Percentiles rank a stretch among this genome's conserved stretches.
Conservation (phyloP, 2,888 invertebrate genomes). For the Scaptomyza cyrtandrae region DNA sequence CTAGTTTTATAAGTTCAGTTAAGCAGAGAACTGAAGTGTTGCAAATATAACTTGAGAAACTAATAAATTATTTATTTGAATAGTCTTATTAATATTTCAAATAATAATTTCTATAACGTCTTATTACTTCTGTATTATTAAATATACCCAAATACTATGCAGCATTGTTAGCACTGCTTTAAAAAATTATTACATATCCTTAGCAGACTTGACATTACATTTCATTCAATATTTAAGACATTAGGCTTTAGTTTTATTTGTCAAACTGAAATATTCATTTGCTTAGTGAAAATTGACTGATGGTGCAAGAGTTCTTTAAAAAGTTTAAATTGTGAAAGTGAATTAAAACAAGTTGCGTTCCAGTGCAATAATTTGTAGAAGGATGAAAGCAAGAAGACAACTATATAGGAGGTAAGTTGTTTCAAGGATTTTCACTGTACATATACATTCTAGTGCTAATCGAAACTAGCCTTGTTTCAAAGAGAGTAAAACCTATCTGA, state of each 20-base stretch:
- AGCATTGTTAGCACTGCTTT: neutral
- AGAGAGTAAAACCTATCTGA: neutral
- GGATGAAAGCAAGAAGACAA: neutral
- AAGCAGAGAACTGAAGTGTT: conserved; percentile 37
- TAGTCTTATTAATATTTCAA: conserved; percentile 28
- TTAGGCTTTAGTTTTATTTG: neutral
- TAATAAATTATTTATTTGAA: conserved; percentile 37
- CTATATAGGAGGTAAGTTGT: neutral
- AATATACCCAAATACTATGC: neutral
- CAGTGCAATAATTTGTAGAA: neutral
- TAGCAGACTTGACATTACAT: too few relatives aligned
- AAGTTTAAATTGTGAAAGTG: neutral
- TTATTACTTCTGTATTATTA: neutral
- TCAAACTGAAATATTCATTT: neutral
- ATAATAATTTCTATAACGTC: neutral
- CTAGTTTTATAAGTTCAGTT: conserved; percentile 24
- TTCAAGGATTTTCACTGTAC: neutral
- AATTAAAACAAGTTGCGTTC: neutral
- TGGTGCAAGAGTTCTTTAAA: neutral
- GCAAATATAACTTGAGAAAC: conserved; percentile 31
- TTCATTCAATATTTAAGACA: too few relatives aligned
- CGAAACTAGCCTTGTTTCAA: neutral
- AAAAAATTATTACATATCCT: neutral
- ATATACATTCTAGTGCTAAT: too few relatives aligned
- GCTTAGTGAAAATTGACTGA: neutral